A percentile compares a stretch with the other conserved stretches of the same genome.
Evolutionary conservation across 23 tunicate genomes (phyloP).

Genomic region (Styela clava): DNA sequence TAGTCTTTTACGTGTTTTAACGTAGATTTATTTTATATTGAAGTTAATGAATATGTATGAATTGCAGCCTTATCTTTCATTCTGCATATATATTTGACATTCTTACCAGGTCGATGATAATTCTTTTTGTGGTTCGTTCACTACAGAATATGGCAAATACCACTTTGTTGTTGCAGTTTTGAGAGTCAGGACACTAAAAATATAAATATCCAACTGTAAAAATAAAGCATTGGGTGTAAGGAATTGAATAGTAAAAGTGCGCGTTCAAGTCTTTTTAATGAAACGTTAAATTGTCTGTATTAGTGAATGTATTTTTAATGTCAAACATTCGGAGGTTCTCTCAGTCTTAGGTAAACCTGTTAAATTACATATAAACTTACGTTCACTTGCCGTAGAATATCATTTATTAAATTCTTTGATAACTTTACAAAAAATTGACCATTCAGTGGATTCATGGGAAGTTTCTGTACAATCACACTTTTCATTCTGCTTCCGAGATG

Average conservation of each 20-base stretch:
- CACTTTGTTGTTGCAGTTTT: neutral
- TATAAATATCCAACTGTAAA: neutral
- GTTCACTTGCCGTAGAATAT: neutral
- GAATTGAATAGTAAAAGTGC: neutral
- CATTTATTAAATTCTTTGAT: slow-evolving; percentile 14
- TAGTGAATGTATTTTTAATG: too few species aligned
- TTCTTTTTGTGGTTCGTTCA: slow-evolving; percentile 25
- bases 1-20: too few species aligned
- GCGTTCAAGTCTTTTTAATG: too few species aligned
- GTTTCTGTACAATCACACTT: slow-evolving; percentile 33
- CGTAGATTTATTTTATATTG: too few species aligned
- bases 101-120: slow-evolving; percentile 29
- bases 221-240: neutral
- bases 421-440: neutral
- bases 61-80: too few species aligned
- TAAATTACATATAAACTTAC: too few species aligned
- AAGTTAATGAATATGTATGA: too few species aligned
- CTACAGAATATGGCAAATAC: slow-evolving; percentile 24
- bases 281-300: too few species aligned
- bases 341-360: too few species aligned
- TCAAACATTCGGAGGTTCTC: too few species aligned
- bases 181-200: neutral
- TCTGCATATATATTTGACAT: too few species aligned
- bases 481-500: slow-evolving; percentile 42
- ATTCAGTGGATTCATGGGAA: slow-evolving; percentile 22